Evolutionary conservation across 2,113 vertebrate species (phyloP).

Genomic region (Myiozetetes cayanensis): DNA sequence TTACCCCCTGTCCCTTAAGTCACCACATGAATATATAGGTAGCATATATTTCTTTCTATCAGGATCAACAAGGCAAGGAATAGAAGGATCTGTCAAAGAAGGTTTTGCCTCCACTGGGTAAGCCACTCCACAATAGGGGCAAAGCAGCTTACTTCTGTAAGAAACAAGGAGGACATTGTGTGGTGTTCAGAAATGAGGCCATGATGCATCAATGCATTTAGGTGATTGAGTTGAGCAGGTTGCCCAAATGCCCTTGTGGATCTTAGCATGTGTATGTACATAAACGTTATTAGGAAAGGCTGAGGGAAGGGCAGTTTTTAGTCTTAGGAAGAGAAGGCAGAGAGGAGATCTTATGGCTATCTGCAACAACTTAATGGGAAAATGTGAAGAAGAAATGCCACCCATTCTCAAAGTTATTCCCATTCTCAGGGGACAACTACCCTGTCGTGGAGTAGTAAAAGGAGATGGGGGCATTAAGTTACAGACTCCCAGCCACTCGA

Average conservation of each 20-base stretch:
- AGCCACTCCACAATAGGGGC: neutral
- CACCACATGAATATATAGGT: neutral
- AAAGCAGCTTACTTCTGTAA: neutral
- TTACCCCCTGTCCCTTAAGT: neutral
- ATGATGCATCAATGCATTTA: neutral
- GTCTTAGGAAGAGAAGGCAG: neutral
- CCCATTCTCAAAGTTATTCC: neutral
- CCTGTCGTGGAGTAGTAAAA: neutral
- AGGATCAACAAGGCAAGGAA: neutral
- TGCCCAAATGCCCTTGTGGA: neutral
- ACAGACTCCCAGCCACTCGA: neutral
- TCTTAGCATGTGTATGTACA: neutral
- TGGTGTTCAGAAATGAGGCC: neutral
- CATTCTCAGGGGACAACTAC: neutral
- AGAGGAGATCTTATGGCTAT: neutral
- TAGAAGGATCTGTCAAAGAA: neutral
- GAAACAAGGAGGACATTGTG: neutral
- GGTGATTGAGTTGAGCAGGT: neutral
- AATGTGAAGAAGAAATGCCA: neutral
- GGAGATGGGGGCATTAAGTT: neutral
- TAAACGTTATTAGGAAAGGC: neutral
- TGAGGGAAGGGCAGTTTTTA: neutral
- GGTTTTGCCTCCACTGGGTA: neutral
- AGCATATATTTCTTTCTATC: neutral
- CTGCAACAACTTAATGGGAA: neutral